Percentiles rank a stretch among this genome's conserved stretches.
Conservation (phyloP, 2,888 invertebrate genomes). For the Drosophila pseudotalamancana region DNA sequence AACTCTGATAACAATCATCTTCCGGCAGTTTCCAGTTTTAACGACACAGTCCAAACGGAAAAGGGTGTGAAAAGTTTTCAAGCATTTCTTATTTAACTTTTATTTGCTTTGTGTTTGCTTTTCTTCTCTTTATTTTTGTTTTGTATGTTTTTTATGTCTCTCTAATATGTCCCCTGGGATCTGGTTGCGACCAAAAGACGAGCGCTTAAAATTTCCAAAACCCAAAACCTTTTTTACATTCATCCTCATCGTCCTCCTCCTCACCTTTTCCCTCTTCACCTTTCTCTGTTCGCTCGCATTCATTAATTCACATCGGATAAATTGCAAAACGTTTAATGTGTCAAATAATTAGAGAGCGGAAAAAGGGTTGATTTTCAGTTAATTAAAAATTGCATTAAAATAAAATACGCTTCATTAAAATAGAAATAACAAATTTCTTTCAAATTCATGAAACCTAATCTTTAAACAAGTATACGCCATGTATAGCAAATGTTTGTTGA, state of each 20-base stretch:
- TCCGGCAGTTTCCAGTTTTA: background rate
- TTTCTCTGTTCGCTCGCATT: constrained; percentile 21
- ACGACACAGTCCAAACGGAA: background rate
- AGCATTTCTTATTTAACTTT: constrained; percentile 56
- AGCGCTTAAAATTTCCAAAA: constrained; percentile 37
- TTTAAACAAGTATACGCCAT: constrained; percentile 1
- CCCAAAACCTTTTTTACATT: constrained; percentile 32
- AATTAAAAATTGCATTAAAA: constrained; percentile 66
- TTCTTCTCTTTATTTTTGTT: constrained; percentile 6
- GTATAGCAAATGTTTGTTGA: background rate
- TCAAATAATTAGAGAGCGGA: constrained; percentile 50
- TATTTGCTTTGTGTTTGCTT: constrained; percentile 34
- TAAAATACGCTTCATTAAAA: constrained; percentile 8
- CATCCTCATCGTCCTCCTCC: constrained; percentile 24
- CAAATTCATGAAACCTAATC: background rate
- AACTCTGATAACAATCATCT: constrained; percentile 30
- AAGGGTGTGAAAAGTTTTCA: constrained; percentile 36
- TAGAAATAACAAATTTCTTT: background rate
- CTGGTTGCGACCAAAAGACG: constrained; percentile 6
- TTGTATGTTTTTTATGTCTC: constrained; percentile 26
- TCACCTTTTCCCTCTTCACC: constrained; percentile 19
- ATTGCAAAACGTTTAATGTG: constrained; percentile 74
- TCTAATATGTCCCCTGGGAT: constrained; percentile 60
- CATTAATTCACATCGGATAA: constrained; percentile 64
- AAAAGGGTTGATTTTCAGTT: constrained; percentile 64